Evolutionary conservation across 2,797 vertebrate genomes (phyloP), one percentile per base, ranked within the genome.

Genomic region (Chaenodraco wilsoni): DNA sequence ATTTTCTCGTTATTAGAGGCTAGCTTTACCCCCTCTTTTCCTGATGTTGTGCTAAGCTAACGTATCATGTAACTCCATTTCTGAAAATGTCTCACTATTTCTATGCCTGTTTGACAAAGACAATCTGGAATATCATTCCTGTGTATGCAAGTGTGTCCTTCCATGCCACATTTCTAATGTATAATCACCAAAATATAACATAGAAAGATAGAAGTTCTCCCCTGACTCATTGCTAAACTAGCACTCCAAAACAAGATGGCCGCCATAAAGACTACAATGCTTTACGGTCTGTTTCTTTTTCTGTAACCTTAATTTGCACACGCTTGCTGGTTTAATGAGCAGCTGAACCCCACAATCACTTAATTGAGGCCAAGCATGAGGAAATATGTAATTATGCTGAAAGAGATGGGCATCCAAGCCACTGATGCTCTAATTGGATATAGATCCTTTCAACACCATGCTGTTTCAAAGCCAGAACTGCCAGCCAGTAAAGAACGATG

Each of bases 301-400:
- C 7, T 65, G 31, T 19, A 15, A 41, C 69, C 59, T 19, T 7
- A 64, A 65, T 84, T 78, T 37, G 61, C 57, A 37, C 40, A 64
- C n/a, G 14, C 72, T 77, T 60, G 57, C 65, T 41, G 45, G 21
- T 44, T 64, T 83, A 78, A 76, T 66, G 69, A 82, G 52, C 27
- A 76, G 78, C 66, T 61, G 58, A 85, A 75, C 45, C 67, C 62
- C 76, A 79, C 72, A 69, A 82, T 79, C 55, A 40, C 74, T 59
- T 83, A 84, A 85, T 76, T 74, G 62, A 82, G 64, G 69, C 59
- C 75, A 77, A 75, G 52, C 70, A 59, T 37, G 63, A 55, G 71
- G 74, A 74, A 79, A 70, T 77, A 71, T 78, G 55, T 69, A 84
- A 88, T 87, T 85, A 70, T 41, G 58, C 52, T 17, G 58, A 45